Conservation (phyloP, 2,888 invertebrate species). For the Mesopsocus fuscifrons region DNA sequence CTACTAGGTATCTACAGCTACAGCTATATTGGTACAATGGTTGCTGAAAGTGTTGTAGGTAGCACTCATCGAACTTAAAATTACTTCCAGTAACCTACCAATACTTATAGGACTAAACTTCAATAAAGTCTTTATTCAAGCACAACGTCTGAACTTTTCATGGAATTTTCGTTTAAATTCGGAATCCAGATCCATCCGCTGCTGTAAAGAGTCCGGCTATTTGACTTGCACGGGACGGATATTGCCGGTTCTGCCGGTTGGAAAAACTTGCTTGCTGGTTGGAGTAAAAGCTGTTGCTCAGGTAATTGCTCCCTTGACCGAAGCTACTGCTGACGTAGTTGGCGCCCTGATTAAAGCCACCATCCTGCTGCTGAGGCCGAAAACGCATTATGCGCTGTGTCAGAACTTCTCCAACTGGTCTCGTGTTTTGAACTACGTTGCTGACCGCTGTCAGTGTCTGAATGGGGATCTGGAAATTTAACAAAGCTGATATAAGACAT, state of each 20-base stretch:
- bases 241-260: background rate
- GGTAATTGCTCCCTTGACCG: background rate
- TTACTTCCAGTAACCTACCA: too few species aligned
- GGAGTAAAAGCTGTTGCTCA: background rate
- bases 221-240: background rate
- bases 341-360: background rate
- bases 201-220: background rate
- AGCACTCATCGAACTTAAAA: too few species aligned
- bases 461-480: slow-evolving; percentile 1
- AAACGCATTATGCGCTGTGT: background rate
- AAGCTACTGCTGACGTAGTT: background rate
- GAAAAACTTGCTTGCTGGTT: background rate
- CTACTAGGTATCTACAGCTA: too few species aligned
- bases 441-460: slow-evolving; percentile 4
- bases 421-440: slow-evolving; percentile 6
- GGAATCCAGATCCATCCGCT: slow-evolving; percentile 2
- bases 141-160: too few species aligned
- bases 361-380: background rate
- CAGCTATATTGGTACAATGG: too few species aligned
- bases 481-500: too few species aligned
- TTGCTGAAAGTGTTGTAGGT: too few species aligned
- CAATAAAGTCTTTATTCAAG: too few species aligned
- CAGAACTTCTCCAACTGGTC: background rate
- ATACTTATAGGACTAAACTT: too few species aligned
- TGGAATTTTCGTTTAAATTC: too few species aligned